Percentiles rank a stretch among this genome's conserved stretches.
phyloP scores from a whole-genome alignment of 2,113 vertebrate species.

The Lepus timidus region DNA sequence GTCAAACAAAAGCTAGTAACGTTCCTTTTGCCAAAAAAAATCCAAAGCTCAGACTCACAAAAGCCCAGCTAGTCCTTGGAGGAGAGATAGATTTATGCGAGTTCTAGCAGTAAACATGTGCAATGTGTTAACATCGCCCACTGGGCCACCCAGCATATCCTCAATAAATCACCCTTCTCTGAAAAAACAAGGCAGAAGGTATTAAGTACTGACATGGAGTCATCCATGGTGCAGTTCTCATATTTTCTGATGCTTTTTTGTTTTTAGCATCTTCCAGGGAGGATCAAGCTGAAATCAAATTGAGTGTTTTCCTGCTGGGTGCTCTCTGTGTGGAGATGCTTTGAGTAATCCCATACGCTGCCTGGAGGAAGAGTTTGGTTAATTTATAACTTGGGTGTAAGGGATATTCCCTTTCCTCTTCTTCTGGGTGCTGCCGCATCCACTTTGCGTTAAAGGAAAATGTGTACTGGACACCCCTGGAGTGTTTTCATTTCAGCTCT shows the following conservation, averaged over 20 bases:
- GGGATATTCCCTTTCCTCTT: background rate
- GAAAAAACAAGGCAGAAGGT: background rate
- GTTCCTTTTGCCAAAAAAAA: background rate
- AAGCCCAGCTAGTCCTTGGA: background rate
- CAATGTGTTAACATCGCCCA: too few species aligned
- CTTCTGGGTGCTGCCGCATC: background rate
- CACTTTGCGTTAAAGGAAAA: background rate
- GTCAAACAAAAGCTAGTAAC: background rate
- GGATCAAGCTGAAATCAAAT: background rate
- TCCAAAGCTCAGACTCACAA: background rate
- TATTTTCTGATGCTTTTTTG: background rate
- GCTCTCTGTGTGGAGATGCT: background rate
- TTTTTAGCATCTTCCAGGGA: background rate
- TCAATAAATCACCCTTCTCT: background rate
- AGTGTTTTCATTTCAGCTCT: background rate
- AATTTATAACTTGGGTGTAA: background rate
- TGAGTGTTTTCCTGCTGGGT: background rate
- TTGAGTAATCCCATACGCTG: background rate
- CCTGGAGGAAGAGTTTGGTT: background rate
- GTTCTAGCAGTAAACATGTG: background rate
- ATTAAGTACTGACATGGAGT: too few species aligned
- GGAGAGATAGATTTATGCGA: background rate
- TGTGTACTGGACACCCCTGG: background rate
- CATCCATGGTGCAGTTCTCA: background rate
- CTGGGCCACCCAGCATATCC: background rate